Evolutionary conservation across 2,888 invertebrate species (phyloP), one percentile per base, ranked within the genome.

Genomic region (Empis stercorea): DNA sequence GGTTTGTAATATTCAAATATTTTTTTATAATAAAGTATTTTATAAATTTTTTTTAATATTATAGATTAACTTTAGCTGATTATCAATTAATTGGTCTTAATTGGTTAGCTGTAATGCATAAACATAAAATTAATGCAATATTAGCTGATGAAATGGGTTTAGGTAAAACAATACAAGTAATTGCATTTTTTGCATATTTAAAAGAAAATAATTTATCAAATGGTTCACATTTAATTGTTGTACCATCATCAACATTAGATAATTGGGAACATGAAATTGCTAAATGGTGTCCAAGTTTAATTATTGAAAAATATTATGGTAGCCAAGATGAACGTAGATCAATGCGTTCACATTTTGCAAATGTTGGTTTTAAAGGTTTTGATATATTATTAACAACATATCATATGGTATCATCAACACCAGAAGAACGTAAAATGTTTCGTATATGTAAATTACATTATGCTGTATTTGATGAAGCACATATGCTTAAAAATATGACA

Each of bases 131-230:
- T 38, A 95, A 95, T 60, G 93, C 93, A 1, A 95, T 97, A 59
- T 72, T 97, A 52, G 96, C 95, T 0, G 96, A 97, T 65, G 96
- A 97, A 73, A 97, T 97, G 96, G 93, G 93, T 1, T 72, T 94
- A 3, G 93, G 93, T 5, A 94, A 94, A 71, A 94, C 94, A 0
- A 82, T 94, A 52, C 93, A 94, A 66, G 84, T 92, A n/a, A 91
- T 94, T 53, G 81, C 93, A 0, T 93, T 93, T 68, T 73, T 94
- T 1, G 87, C 92, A 0, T 86, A 94, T 63, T 72, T 96, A 14
- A 85, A 91, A 67, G 87, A 94, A 62, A 78, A 80, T 0, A 79
- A 79, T 1, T 77, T 80, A 40, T 74, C 77, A 2, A 74, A 73
- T 51, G 86, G 83, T 11, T 89, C 93, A 0, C 94, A 95, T 72